Evolutionary conservation across 1,140 invertebrate genomes (phyloP).

Genomic region (Diuraphis noxia): DNA sequence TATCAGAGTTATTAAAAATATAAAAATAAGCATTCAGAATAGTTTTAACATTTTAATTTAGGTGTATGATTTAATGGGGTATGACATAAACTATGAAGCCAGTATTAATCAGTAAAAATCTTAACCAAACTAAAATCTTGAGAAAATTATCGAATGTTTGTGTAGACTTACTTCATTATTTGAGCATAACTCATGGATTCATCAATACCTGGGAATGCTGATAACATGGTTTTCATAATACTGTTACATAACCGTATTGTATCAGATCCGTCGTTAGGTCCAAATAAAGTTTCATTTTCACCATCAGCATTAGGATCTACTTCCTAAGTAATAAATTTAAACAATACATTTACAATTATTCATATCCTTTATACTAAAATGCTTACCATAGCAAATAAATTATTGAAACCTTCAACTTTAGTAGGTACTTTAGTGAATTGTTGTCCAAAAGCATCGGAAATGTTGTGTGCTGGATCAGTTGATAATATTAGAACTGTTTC

Average conservation of each 20-base stretch:
- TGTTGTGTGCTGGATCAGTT: constrained; percentile 99
- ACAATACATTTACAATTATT: neutral
- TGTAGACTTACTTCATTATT: constrained; percentile 87
- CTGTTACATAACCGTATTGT: constrained; percentile 80
- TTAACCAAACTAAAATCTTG: no score
- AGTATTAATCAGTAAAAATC: no score
- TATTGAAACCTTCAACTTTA: constrained; percentile 87
- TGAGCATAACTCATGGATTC: constrained; percentile 99
- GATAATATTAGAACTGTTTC: constrained; percentile 96
- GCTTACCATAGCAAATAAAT: constrained; percentile 92
- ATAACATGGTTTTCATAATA: constrained; percentile 91
- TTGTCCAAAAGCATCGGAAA: constrained; percentile 96
- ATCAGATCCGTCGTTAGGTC: constrained; percentile 70
- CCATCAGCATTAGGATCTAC: constrained; percentile 94
- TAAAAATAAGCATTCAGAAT: no score
- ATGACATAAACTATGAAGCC: no score
- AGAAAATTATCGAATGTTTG: neutral
- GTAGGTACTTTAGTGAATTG: constrained; percentile 92
- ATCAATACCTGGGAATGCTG: constrained; percentile 97
- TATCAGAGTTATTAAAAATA: no score
- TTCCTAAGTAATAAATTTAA: constrained; percentile 67
- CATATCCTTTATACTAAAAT: neutral
- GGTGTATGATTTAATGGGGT: no score
- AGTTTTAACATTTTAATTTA: no score
- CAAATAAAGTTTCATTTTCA: constrained; percentile 94